A percentile compares a stretch with the other conserved stretches of the same genome.
Conservation (phyloP, 2,797 vertebrate species). For the Sus cebifrons region DNA sequence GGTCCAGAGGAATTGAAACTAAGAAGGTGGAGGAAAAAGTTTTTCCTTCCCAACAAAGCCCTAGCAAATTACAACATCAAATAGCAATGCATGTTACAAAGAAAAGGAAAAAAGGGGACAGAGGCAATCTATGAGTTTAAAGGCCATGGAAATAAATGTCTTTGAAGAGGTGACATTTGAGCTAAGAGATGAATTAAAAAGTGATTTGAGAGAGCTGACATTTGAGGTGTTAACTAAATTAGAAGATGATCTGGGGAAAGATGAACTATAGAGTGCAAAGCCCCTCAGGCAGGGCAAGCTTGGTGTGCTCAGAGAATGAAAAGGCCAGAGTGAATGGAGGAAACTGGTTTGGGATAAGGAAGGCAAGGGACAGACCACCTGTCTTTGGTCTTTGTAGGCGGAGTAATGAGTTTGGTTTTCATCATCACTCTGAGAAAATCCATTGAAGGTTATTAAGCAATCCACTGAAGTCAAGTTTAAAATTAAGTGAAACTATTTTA, state of each 20-base stretch:
- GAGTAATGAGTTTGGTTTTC: not conserved
- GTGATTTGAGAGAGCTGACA: conserved; percentile 52
- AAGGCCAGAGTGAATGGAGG: not conserved
- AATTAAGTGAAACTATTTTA: not conserved
- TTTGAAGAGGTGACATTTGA: conserved; percentile 47
- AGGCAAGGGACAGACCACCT: rapidly evolving
- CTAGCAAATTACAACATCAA: not conserved
- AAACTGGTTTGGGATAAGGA: not conserved
- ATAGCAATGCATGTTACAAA: not conserved
- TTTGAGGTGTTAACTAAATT: conserved; percentile 50
- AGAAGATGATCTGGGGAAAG: not conserved
- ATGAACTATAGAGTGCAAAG: not conserved
- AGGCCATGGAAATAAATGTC: not conserved
- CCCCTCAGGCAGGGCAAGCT: not conserved
- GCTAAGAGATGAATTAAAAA: conserved; percentile 9
- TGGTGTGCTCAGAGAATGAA: not conserved
- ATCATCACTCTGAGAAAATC: not conserved
- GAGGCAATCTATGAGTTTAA: not conserved
- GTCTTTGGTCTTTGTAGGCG: rapidly evolving
- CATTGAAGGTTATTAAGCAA: not conserved
- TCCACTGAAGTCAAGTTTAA: not conserved
- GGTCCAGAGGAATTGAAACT: not conserved
- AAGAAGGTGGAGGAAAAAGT: not conserved
- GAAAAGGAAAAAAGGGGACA: not conserved
- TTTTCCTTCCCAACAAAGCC: not conserved